A percentile compares a stretch with the other conserved stretches of the same genome.
phyloP scores from a whole-genome alignment of 1,140 invertebrate species.

The Pararge aegeria region DNA sequence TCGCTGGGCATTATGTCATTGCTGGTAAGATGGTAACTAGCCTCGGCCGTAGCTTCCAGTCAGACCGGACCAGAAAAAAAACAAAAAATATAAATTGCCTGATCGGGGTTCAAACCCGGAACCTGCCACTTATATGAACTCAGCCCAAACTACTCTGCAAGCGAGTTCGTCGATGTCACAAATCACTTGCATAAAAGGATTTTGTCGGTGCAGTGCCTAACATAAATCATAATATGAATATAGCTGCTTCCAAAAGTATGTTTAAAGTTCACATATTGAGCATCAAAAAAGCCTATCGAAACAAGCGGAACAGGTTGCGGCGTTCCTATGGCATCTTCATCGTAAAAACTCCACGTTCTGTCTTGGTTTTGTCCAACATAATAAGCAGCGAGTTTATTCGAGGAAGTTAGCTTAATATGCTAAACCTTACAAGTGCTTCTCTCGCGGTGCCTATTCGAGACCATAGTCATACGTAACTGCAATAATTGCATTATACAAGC shows the following conservation, averaged over 20 bases:
- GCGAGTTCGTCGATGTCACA: too few relatives aligned
- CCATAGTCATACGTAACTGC: slow-evolving; percentile 19
- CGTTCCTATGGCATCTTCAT: not conserved
- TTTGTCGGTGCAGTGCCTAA: too few relatives aligned
- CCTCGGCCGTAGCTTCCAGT: too few relatives aligned
- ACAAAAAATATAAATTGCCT: too few relatives aligned
- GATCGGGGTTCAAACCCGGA: too few relatives aligned
- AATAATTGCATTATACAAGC: slow-evolving; percentile 28
- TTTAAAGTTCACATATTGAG: slow-evolving; percentile 10
- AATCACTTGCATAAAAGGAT: too few relatives aligned
- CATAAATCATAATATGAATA: too few relatives aligned
- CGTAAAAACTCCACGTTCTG: not conserved
- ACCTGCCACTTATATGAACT: too few relatives aligned
- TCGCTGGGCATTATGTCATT: too few relatives aligned
- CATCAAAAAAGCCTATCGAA: not conserved
- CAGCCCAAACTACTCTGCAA: too few relatives aligned
- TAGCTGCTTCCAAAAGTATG: not conserved
- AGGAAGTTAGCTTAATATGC: slow-evolving; percentile 15
- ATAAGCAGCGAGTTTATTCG: not conserved
- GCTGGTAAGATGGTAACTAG: too few relatives aligned
- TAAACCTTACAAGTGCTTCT: slow-evolving; percentile 26
- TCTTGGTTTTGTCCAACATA: not conserved
- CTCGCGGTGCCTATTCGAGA: slow-evolving; percentile 13
- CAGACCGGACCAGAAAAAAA: too few relatives aligned
- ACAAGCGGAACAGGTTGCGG: not conserved